Base-by-base conservation (phyloP, 1,140 invertebrate species). In the Tenebrio molitor region DNA sequence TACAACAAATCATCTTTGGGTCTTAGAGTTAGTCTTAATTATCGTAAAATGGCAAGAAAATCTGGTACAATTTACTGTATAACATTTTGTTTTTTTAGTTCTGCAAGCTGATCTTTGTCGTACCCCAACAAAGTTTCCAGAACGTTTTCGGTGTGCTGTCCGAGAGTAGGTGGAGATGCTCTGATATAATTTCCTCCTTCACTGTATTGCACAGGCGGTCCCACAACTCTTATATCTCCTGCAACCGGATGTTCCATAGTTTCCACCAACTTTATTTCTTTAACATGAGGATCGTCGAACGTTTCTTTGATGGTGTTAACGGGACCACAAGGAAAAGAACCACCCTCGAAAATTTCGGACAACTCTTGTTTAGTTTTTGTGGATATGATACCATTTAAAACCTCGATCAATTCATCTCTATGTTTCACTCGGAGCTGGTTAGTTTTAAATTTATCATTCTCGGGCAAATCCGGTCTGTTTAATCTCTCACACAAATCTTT, bases 211-310 rank as follows among this genome's bases (percentile, higher is more conserved):
- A 97, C 96, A 0, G 97, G 89, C 6, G 96, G 95, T 0, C 93
- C 95, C 1, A 97, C 91, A 12, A 97, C 82, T 82, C 92, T 94
- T 0, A 98, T 84, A 46, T 83, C 87, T 0, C 92, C 94, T 33
- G 88, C 89, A 44, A 83, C 84, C 0, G 90, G 85, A 86, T 97
- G 94, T 0, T 88, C 80, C 66, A 97, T 77, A 64, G 90, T 90
- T 84, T 95, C 89, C 0, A 97, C 92, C 68, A 97, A 80, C 10
- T 86, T 85, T 76, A 93, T 92, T 14, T 90, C 84, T 74, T 90
- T 85, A 0, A 97, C 88, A 84, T 98, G 96, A 3, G 91, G 91
- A 86, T 98, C 95, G 46, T 90, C 86, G 81, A 98, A 99, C 0
- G 95, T 94, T 83, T 96, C 88, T 67, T 88, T 83, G 79, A 98